Evolutionary conservation across 2,888 invertebrate species (phyloP).

Genomic region (Thalpophila matura): DNA sequence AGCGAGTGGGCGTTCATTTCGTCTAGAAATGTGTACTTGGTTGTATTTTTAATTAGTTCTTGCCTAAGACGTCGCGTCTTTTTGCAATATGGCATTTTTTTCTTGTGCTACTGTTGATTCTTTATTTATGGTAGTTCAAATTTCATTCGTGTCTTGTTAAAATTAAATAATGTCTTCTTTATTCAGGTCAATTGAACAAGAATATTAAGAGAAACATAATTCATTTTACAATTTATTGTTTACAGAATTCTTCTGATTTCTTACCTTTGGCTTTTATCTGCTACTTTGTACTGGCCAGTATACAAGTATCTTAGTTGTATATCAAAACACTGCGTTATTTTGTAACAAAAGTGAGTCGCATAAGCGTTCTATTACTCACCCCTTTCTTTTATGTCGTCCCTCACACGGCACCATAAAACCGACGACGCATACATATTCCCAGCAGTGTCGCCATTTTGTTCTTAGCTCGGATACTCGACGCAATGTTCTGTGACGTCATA

Average conservation of each 20-base stretch:
- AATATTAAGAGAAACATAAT: neutral
- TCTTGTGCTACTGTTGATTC: neutral
- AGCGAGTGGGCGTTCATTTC: slow-evolving; percentile 32
- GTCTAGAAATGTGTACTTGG: slow-evolving; percentile 29
- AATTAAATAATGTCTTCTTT: slow-evolving; percentile 4
- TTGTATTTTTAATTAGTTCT: slow-evolving; percentile 57
- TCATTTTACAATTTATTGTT: neutral
- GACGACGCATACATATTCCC: slow-evolving; percentile 5
- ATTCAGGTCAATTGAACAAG: neutral
- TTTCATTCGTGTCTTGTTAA: slow-evolving; percentile 12
- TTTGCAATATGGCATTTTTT: slow-evolving; percentile 27
- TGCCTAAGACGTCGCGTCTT: slow-evolving; percentile 18
- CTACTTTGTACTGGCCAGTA: neutral
- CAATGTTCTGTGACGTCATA: slow-evolving; percentile 28
- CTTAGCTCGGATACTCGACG: slow-evolving; percentile 19
- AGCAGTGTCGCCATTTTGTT: slow-evolving; percentile 38
- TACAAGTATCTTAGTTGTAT: neutral
- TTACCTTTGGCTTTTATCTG: neutral
- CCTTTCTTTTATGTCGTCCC: slow-evolving; percentile 19
- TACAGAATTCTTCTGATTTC: neutral
- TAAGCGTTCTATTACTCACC: slow-evolving; percentile 19
- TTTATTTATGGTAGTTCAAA: slow-evolving; percentile 32
- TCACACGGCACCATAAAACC: slow-evolving; percentile 9
- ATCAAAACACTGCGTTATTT: slow-evolving; percentile 11
- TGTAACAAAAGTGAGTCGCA: neutral